These are phyloP conservation scores for Donacobius atricapilla DNA, from an alignment of 2,113 vertebrate species.

Conservation along the genomic window DNA sequence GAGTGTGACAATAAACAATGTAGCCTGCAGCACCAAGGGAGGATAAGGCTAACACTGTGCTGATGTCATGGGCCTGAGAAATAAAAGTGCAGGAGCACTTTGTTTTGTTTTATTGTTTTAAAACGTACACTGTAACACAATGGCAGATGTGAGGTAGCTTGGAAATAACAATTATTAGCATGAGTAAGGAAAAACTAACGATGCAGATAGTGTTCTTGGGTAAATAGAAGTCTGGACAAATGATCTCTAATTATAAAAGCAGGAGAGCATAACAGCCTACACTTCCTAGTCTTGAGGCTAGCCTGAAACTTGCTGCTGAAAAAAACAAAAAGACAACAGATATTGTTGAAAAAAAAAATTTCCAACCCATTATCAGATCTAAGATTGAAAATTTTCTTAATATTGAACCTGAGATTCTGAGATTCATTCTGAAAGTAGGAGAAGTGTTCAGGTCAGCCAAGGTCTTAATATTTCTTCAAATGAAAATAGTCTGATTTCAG, in stretches of 20 bases:
- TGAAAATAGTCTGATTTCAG: neutral
- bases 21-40: neutral
- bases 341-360: neutral
- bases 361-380: neutral
- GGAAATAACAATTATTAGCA: neutral
- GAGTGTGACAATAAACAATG: neutral
- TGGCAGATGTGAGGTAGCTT: neutral
- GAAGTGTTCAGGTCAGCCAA: neutral
- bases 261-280: neutral
- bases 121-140: neutral
- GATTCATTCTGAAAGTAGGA: neutral
- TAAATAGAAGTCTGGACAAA: neutral
- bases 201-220: neutral
- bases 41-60: neutral
- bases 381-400: neutral
- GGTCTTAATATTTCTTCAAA: neutral
- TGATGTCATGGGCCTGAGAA: neutral
- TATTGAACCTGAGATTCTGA: neutral
- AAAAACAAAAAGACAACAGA: neutral
- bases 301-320: neutral
- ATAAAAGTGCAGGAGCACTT: neutral
- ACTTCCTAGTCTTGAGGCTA: neutral
- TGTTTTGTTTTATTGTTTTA: neutral
- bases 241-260: neutral
- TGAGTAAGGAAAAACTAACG: neutral